These are phyloP conservation scores for Dinothrombium tinctorium DNA, from an alignment of 1,140 invertebrate species.

Conservation along the genomic window DNA sequence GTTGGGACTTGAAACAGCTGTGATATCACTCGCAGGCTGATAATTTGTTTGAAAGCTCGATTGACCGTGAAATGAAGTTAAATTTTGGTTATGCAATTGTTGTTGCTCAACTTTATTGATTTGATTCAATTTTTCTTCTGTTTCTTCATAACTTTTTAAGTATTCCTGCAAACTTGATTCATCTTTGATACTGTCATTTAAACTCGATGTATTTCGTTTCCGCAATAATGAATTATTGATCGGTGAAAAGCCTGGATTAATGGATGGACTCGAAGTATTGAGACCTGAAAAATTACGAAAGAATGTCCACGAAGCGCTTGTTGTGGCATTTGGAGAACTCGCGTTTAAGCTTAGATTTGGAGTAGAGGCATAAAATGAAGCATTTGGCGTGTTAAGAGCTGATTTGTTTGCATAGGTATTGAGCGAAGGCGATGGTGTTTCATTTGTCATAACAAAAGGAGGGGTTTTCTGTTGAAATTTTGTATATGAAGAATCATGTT, in stretches of 20 bases:
- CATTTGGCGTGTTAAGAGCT: not conserved
- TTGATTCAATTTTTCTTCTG: slow-evolving; percentile 10
- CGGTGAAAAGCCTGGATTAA: not conserved
- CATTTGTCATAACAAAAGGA: not conserved
- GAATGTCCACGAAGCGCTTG: too few species aligned
- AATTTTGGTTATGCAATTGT: not conserved
- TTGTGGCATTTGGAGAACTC: slow-evolving; percentile 1
- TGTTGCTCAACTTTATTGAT: slow-evolving; percentile 2
- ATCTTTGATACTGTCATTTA: slow-evolving; percentile 1
- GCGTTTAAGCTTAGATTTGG: not conserved
- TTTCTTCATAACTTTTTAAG: not conserved
- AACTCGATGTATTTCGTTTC: not conserved
- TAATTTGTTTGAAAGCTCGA: too few species aligned
- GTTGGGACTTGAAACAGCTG: not conserved
- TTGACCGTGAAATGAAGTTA: not conserved
- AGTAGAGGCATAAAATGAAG: not conserved
- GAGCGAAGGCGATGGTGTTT: not conserved
- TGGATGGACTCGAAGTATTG: not conserved
- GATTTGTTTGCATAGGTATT: not conserved
- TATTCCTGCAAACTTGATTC: not conserved
- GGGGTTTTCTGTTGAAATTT: too few species aligned
- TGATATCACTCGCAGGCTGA: not conserved
- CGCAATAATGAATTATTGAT: not conserved
- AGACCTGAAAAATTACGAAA: too few species aligned
- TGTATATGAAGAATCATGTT: too few species aligned